Evolutionary conservation across 2,113 vertebrate species (phyloP).

Genomic region (Fulmarus glacialis): DNA sequence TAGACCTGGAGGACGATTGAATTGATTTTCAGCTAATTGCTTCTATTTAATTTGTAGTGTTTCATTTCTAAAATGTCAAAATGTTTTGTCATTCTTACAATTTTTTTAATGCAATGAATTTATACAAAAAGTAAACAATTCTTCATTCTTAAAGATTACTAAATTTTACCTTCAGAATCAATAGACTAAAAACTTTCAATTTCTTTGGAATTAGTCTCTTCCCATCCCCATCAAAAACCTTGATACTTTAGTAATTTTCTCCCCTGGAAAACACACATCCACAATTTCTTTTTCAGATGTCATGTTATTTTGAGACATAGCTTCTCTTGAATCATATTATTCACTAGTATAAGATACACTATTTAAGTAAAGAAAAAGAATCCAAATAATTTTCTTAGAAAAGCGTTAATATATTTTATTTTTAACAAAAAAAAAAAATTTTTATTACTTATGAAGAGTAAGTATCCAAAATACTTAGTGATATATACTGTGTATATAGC

Average conservation of each 20-base stretch:
- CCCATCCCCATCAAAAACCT: not conserved
- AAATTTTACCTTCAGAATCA: not conserved
- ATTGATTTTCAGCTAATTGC: slow-evolving; percentile 17
- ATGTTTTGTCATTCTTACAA: not conserved
- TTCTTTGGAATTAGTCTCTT: not conserved
- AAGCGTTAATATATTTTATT: not conserved
- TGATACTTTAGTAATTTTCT: not conserved
- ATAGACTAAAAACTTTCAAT: not conserved
- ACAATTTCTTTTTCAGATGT: not conserved
- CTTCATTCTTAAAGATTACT: not conserved
- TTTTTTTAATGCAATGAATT: not conserved
- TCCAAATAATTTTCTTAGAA: not conserved
- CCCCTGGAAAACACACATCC: not conserved
- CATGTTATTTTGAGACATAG: not conserved
- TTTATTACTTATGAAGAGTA: not conserved
- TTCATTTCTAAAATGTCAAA: not conserved
- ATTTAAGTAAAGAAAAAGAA: not conserved
- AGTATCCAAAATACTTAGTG: not conserved
- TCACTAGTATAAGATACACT: not conserved
- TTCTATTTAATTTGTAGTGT: not conserved
- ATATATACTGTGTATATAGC: accelerated
- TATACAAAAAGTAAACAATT: not conserved
- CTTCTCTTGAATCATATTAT: not conserved
- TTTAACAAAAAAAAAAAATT: not conserved
- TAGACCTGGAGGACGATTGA: not conserved